Evolutionary conservation across 2,888 invertebrate species (phyloP).

Genomic region (Deroplatys truncata): DNA sequence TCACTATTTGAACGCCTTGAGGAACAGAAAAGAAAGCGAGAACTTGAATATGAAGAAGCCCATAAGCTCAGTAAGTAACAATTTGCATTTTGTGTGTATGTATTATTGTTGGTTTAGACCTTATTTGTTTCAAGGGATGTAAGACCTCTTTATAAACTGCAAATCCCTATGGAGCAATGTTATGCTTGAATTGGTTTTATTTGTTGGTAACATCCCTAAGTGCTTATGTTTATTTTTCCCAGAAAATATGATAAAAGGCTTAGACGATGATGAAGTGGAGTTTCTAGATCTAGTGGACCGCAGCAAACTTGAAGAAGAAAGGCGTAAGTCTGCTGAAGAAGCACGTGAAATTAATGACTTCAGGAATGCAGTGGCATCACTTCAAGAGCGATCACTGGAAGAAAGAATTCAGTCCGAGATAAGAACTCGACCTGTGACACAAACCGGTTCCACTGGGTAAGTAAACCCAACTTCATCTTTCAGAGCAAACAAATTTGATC

Average conservation of each 20-base stretch:
- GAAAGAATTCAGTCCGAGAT: constrained; percentile 63
- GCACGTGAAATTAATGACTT: constrained; percentile 80
- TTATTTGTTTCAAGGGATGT: background rate
- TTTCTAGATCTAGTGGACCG: constrained; percentile 89
- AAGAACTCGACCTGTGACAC: constrained; percentile 38
- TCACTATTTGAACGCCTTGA: constrained; percentile 90
- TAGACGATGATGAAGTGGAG: constrained; percentile 95
- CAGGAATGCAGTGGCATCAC: constrained; percentile 62
- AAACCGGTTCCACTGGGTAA: constrained; percentile 2
- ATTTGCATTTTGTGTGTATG: background rate
- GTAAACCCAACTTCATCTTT: background rate
- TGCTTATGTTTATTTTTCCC: background rate
- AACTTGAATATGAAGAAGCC: constrained; percentile 92
- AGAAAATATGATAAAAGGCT: constrained; percentile 67
- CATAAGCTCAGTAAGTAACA: constrained; percentile 81
- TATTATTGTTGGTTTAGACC: background rate
- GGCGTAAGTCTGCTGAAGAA: constrained; percentile 79
- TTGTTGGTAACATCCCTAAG: too few species aligned
- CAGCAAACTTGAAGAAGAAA: constrained; percentile 79
- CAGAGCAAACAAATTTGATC: background rate
- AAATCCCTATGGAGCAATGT: too few species aligned
- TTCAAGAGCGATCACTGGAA: constrained; percentile 62
- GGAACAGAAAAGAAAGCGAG: constrained; percentile 87
- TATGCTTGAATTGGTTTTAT: too few species aligned
- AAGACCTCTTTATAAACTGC: too few species aligned